These are phyloP conservation scores for Trigoniulus corallinus DNA, from an alignment of 1,140 invertebrate species.

Conservation along the genomic window DNA sequence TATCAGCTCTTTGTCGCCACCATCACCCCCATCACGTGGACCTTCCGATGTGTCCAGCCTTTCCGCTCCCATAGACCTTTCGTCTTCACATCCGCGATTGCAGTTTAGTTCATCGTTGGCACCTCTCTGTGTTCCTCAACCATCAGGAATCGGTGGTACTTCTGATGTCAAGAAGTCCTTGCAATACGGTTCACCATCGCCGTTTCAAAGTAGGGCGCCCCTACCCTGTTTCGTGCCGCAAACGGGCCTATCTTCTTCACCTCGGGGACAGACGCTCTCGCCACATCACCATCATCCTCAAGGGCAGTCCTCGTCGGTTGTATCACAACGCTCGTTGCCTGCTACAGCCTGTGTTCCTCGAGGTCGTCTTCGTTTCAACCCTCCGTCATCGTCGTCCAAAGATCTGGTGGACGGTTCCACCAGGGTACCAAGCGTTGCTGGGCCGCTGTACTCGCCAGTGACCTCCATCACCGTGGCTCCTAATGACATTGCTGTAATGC, in stretches of 20 bases:
- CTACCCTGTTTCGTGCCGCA: no score
- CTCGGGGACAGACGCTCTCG: slow-evolving; percentile 16
- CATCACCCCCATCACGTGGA: not conserved
- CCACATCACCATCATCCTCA: slow-evolving; percentile 11
- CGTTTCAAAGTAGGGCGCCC: no score
- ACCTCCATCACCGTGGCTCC: slow-evolving; percentile 15
- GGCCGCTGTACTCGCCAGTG: slow-evolving; percentile 10
- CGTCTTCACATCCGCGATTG: no score
- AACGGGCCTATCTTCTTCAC: no score
- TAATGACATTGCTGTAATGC: not conserved
- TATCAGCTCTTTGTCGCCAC: slow-evolving; percentile 40
- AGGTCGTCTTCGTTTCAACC: slow-evolving; percentile 11
- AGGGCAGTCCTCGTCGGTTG: slow-evolving; percentile 9
- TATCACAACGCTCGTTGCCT: slow-evolving; percentile 13
- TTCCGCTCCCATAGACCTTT: slow-evolving; percentile 12
- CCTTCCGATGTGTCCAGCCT: slow-evolving; percentile 8
- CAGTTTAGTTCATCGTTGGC: slow-evolving; percentile 7
- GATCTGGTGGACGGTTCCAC: no score
- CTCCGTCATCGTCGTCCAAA: no score
- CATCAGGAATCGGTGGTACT: no score
- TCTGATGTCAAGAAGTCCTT: no score
- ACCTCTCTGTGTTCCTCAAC: not conserved
- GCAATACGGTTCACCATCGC: no score
- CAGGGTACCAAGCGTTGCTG: slow-evolving; percentile 8
- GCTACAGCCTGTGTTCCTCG: slow-evolving; percentile 12